Conservation (phyloP, 2,113 vertebrate species). For the Callorhinus ursinus region DNA sequence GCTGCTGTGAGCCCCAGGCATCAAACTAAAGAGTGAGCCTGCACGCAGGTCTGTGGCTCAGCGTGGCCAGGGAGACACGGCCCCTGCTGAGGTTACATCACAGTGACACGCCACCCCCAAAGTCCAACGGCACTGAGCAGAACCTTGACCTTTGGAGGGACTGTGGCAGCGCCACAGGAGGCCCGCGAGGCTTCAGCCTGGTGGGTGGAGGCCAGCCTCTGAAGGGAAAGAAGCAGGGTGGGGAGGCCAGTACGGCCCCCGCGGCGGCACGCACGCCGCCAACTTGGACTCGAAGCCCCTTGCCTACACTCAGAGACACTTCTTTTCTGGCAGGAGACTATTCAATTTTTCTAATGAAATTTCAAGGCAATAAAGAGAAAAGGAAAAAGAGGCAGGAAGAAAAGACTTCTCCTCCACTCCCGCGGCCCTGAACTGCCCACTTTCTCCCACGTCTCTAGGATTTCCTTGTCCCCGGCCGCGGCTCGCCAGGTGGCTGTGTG, state of each 20-base stretch:
- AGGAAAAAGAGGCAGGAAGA: neutral
- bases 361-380: neutral
- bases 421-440: accelerated
- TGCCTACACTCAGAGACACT: neutral
- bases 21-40: neutral
- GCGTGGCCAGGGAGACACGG: accelerated
- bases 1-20: neutral
- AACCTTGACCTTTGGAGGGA: neutral
- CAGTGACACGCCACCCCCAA: accelerated
- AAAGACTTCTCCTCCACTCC: neutral
- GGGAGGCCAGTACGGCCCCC: neutral
- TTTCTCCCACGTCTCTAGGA: accelerated
- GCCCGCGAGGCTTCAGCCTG: accelerated
- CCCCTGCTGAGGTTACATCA: accelerated
- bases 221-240: accelerated
- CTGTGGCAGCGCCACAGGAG: accelerated
- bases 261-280: accelerated
- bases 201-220: neutral
- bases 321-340: neutral
- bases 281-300: accelerated
- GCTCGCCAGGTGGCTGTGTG: neutral
- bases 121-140: accelerated
- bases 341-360: neutral
- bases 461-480: accelerated
- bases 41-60: neutral